Percentiles rank a stretch among this genome's conserved stretches.
These are phyloP conservation scores for Athalia rosae DNA, from an alignment of 2,888 invertebrate species.

Conservation along the genomic window DNA sequence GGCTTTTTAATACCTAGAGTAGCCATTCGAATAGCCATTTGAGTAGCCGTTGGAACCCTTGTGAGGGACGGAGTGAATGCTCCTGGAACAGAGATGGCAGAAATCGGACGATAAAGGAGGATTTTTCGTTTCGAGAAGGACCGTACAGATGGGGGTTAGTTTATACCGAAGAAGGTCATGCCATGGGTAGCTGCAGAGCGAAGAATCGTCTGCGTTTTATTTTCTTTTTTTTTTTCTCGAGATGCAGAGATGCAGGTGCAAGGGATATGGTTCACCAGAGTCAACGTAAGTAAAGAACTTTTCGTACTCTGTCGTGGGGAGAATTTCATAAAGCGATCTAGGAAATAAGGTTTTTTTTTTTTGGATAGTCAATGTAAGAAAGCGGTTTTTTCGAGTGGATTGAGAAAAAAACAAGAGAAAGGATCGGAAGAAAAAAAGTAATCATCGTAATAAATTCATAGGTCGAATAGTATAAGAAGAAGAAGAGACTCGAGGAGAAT, in stretches of 20 bases:
- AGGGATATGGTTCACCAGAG: constrained; percentile 1
- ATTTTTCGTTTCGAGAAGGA: constrained; percentile 47
- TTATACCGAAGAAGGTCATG: constrained; percentile 33
- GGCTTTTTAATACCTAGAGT: constrained; percentile 72
- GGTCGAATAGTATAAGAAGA: background rate
- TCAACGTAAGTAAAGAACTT: background rate
- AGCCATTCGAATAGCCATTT: constrained; percentile 73
- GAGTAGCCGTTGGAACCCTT: constrained; percentile 74
- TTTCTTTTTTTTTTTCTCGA: background rate
- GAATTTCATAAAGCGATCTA: background rate
- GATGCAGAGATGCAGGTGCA: constrained; percentile 20
- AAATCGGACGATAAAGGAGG: constrained; percentile 68
- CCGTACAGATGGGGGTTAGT: constrained; percentile 30
- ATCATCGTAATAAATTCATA: too few species aligned
- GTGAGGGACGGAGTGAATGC: constrained; percentile 73
- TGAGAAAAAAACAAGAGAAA: background rate
- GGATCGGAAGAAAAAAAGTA: background rate
- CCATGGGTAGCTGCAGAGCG: constrained; percentile 6
- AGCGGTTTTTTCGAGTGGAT: constrained; percentile 5
- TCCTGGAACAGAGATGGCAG: constrained; percentile 73
- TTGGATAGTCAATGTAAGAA: background rate
- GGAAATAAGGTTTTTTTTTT: background rate
- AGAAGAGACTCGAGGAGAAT: background rate
- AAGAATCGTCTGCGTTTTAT: too few species aligned
- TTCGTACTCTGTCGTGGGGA: background rate